These are phyloP conservation scores for Pangasius mekongensis DNA, from an alignment of 2,797 vertebrate species.

Conservation along the genomic window DNA sequence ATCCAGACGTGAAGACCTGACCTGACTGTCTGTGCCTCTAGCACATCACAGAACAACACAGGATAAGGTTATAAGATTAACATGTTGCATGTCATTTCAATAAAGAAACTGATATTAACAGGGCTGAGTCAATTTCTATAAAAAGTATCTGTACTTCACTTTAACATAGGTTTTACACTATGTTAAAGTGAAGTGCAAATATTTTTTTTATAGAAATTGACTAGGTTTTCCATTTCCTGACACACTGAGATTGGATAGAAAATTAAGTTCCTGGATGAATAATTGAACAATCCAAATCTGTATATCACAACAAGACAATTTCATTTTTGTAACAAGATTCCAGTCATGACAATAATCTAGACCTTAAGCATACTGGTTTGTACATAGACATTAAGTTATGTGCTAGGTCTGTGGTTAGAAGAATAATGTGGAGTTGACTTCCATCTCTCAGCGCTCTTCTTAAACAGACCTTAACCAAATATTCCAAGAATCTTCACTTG, in stretches of 20 bases:
- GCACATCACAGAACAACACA: background rate
- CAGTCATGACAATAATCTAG: background rate
- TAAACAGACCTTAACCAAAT: slow-evolving; percentile 26
- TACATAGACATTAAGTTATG: background rate
- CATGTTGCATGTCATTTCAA: background rate
- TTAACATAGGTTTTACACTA: no score
- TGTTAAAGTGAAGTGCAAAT: background rate
- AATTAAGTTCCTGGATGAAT: slow-evolving; percentile 6
- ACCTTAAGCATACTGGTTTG: background rate
- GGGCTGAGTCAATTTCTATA: no score
- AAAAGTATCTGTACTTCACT: no score
- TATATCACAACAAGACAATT: background rate
- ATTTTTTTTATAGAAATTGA: background rate
- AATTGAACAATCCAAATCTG: slow-evolving; percentile 5
- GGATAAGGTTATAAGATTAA: background rate
- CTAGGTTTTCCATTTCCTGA: background rate
- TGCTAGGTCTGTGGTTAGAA: slow-evolving; percentile 1
- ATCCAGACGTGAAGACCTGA: background rate
- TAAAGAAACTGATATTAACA: background rate
- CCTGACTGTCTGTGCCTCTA: background rate
- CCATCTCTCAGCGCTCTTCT: slow-evolving; percentile 19
- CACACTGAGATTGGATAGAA: background rate
- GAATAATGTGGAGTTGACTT: slow-evolving; percentile 14
- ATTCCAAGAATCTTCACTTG: slow-evolving; percentile 38
- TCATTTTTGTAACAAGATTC: background rate